Evolutionary conservation across 2,888 invertebrate species (phyloP).

Genomic region (Hyppa rectilinea): DNA sequence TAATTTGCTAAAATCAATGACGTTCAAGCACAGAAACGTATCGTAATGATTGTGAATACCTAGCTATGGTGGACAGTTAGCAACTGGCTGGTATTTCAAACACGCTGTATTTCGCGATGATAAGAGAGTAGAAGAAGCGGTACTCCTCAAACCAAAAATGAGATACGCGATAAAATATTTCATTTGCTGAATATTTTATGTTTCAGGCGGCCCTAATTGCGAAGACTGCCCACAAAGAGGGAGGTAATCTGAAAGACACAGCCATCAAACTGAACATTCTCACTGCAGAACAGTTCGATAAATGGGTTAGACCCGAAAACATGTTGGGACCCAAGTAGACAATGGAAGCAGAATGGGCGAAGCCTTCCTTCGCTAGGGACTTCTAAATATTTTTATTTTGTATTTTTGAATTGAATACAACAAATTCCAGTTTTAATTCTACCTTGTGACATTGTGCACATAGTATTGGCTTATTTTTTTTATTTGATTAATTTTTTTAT

Average conservation of each 20-base stretch:
- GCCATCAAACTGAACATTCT: conserved; percentile 96
- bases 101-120: background rate
- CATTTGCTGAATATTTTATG: background rate
- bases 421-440: conserved; percentile 10
- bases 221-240: conserved; percentile 98
- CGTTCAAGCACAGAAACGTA: background rate
- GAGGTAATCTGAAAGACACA: conserved; percentile 95
- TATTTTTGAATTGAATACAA: conserved; percentile 2
- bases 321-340: conserved; percentile 96
- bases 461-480: background rate
- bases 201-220: conserved; percentile 97
- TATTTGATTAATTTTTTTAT: background rate
- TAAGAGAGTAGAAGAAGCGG: background rate
- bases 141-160: background rate
- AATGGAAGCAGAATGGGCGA: background rate
- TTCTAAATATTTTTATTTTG: conserved; percentile 7
- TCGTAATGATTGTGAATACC: background rate
- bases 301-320: conserved; percentile 97
- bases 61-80: background rate
- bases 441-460: background rate
- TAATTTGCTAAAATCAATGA: too few species aligned
- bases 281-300: conserved; percentile 95
- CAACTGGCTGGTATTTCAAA: background rate
- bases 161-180: background rate
- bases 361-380: conserved; percentile 4